A percentile compares a stretch with the other conserved stretches of the same genome.
phyloP scores from a whole-genome alignment of 1,140 invertebrate genomes.

The Meloidogyne hapla region DNA sequence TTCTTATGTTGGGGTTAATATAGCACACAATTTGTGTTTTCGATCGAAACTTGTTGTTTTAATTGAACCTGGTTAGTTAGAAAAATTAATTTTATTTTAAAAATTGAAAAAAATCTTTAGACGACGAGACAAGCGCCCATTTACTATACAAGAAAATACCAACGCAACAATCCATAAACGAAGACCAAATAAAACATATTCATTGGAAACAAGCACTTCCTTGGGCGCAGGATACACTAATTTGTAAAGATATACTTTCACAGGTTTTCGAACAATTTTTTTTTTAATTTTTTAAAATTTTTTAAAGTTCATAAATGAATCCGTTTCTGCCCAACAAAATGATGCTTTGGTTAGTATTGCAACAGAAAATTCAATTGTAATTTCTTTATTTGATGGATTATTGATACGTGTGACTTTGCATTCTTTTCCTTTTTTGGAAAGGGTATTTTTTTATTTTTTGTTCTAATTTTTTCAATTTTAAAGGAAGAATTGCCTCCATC shows the following conservation, averaged over 20 bases:
- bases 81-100: background rate
- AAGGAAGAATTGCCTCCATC: slow-evolving; percentile 6
- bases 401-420: slow-evolving; percentile 35
- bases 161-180: slow-evolving; percentile 2
- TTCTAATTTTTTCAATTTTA: background rate
- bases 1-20: background rate
- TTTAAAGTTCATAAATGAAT: slow-evolving; percentile 30
- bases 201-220: slow-evolving; percentile 46
- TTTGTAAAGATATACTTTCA: slow-evolving; percentile 45
- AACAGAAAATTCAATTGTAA: slow-evolving; percentile 45
- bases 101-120: slow-evolving; percentile 21
- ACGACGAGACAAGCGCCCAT: slow-evolving; percentile 21
- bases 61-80: slow-evolving; percentile 16
- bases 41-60: slow-evolving; percentile 20
- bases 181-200: slow-evolving; percentile 31
- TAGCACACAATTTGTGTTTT: slow-evolving; percentile 17
- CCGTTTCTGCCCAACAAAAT: slow-evolving; percentile 25
- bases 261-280: too few relatives aligned
- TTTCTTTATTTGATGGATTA: slow-evolving; percentile 41
- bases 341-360: slow-evolving; percentile 34
- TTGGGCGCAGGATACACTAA: slow-evolving; percentile 47
- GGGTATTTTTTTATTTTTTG: slow-evolving; percentile 19
- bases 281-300: background rate
- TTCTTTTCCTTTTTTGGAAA: slow-evolving; percentile 45
- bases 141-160: slow-evolving; percentile 21